Conservation (phyloP, 2,888 invertebrate genomes). For the Exocentrus adspersus region DNA sequence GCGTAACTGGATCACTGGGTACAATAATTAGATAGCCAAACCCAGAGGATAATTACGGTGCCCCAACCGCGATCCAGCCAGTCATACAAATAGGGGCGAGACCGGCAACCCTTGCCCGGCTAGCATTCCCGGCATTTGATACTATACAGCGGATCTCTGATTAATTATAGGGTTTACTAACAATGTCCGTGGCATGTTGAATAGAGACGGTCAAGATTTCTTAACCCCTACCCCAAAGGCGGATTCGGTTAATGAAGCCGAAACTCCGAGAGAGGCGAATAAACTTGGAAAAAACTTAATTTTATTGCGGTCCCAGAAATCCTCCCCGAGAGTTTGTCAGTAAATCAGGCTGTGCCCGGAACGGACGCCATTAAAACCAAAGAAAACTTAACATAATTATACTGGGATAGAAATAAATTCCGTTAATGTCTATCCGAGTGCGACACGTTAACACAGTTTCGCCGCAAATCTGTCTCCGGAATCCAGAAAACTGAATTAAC, state of each 20-base stretch:
- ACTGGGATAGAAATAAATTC: conserved; percentile 31
- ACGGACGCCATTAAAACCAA: conserved; percentile 11
- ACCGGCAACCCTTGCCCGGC: background rate
- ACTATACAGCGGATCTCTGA: background rate
- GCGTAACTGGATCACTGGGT: background rate
- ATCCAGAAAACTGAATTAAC: conserved; percentile 28
- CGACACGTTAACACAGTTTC: conserved; percentile 39
- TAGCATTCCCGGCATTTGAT: background rate
- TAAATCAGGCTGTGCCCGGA: conserved; percentile 6
- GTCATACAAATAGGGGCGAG: background rate
- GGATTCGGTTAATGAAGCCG: background rate
- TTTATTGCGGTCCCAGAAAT: too few relatives aligned
- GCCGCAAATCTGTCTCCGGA: conserved; percentile 31
- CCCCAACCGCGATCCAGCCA: background rate
- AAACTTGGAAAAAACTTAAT: too few relatives aligned
- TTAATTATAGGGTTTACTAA: background rate
- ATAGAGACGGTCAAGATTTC: background rate
- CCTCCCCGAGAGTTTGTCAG: background rate
- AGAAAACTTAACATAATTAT: conserved; percentile 28
- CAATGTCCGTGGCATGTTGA: background rate
- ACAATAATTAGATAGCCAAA: background rate
- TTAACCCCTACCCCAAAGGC: background rate
- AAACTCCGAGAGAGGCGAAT: background rate
- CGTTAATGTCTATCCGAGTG: conserved; percentile 34
- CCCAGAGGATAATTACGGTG: background rate